Base-by-base conservation (phyloP, 2,888 invertebrate genomes). In the Lamproptera curius region DNA sequence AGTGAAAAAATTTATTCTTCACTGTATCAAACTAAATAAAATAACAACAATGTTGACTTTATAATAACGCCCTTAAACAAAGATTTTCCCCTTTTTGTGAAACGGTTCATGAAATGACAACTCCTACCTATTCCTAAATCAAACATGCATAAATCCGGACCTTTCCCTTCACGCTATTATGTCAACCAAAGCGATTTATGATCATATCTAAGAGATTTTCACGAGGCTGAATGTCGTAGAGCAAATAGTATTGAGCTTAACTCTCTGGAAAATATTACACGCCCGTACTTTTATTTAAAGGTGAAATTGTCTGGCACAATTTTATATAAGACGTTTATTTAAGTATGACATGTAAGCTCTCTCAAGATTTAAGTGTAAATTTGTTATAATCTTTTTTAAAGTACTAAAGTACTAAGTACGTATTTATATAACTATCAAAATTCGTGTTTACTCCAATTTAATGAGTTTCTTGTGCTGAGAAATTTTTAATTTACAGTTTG, bases 121-220 rank as follows among this genome's bases (percentile, higher is more conserved):
- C 69, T 63, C 69, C 69, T 65, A 73, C 73, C 73, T 71, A 67
- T 69, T 67, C 70, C 70, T 79, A 82, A 82, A 84, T 85, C 84
- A 81, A 80, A 83, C 78, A 74, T 76, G 78, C 76, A 83, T 83
- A 84, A 83, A 84, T 84, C 82, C 76, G 75, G 68, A 68, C 73
- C 73, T 66, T 75, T 76, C 77, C 79, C 79, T 81, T 81, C 74
- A 75, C 77, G 80, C 82, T 79, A 82, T 85, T 83, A 84, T 79
- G 83, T 83, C 83, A 84, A 76, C 76, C 72, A 73, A 78, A 79
- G 75, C 81, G 82, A 84, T 85, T 85, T 86, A 85, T 82, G 83
- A 80, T 78, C 73, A 67, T 70, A 74, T 81, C 79, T 75, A 72
- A 79, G 78, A 83, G 81, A 82, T 83, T 83, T 81, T 70, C 76